Conservation (phyloP, 1,140 invertebrate genomes). For the Drosophila repletoides region DNA sequence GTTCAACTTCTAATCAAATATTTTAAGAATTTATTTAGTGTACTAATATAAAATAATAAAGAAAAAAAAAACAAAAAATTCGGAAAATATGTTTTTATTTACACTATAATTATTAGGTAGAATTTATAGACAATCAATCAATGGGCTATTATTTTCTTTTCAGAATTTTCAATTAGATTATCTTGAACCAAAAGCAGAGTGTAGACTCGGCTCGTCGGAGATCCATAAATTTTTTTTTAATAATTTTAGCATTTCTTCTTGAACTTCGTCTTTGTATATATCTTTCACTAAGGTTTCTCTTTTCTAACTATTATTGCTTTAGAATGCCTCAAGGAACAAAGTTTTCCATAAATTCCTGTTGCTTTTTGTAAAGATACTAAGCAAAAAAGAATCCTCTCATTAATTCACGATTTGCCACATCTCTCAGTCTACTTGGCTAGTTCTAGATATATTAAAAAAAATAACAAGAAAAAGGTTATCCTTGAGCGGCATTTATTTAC, state of each 20-base stretch:
- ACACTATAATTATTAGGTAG: background rate
- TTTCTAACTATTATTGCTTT: no score
- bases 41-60: constrained; percentile 2
- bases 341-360: background rate
- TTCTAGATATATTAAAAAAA: background rate
- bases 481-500: constrained; percentile 28
- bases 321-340: no score
- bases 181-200: no score
- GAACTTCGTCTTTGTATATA: no score
- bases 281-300: no score
- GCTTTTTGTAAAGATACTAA: background rate
- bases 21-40: background rate
- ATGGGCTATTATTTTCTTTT: no score
- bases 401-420: constrained; percentile 35
- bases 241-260: no score
- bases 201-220: no score
- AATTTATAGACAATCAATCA: background rate
- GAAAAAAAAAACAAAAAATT: constrained; percentile 7
- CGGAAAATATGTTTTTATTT: background rate
- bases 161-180: no score
- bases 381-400: constrained; percentile 8
- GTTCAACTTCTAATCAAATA: constrained; percentile 6
- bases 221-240: no score
- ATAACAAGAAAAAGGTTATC: constrained; percentile 21
- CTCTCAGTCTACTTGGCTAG: constrained; percentile 1